Base-by-base conservation (phyloP, 2,888 invertebrate genomes). In the Hemithea aestivaria region DNA sequence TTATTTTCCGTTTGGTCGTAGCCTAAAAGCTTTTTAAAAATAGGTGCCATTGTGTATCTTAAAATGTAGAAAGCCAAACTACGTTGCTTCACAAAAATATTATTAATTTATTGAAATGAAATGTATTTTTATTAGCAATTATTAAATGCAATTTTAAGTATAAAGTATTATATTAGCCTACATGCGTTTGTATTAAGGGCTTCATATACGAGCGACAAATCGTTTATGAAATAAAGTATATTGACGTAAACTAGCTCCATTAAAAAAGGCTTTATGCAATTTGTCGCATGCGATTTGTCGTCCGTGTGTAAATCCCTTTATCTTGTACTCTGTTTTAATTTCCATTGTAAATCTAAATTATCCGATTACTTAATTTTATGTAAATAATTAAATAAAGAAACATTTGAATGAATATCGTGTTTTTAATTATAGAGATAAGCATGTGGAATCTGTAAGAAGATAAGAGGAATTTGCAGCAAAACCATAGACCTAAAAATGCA, bases 341-440 rank as follows among this genome's bases (percentile, higher is more conserved):
- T 78, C 68, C 50, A 70, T 65, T 72, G 70, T 73, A 74, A 74
- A 73, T 69, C 68, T 75, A 74, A 71, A 77, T 73, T 80, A 75
- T 77, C 73, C 73, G 73, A 73, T 69, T 73, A 78, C 73, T 74
- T 74, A 73, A 73, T 77, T 79, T 80, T 74, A 74, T 83, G 82
- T 82, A 83, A 80, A 83, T 83, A 83, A 50, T 56, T 76, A 67
- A 78, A 76, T 78, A 82, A 79, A 76, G 63, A 75, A 69, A 72
- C 63, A 76, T 73, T 79, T 75, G 68, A 81, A 79, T 58, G 62
- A 74, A 22, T 5, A n/a, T n/a, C n/a, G n/a, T n/a, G n/a, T n/a
- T n/a, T n/a, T n/a, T n/a, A n/a, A n/a, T n/a, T n/a, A n/a, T n/a
- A n/a, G n/a, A n/a, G n/a, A n/a, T n/a, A n/a, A n/a, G n/a, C n/a